phyloP scores from a whole-genome alignment of 2,113 vertebrate species.

The Chionis minor region DNA sequence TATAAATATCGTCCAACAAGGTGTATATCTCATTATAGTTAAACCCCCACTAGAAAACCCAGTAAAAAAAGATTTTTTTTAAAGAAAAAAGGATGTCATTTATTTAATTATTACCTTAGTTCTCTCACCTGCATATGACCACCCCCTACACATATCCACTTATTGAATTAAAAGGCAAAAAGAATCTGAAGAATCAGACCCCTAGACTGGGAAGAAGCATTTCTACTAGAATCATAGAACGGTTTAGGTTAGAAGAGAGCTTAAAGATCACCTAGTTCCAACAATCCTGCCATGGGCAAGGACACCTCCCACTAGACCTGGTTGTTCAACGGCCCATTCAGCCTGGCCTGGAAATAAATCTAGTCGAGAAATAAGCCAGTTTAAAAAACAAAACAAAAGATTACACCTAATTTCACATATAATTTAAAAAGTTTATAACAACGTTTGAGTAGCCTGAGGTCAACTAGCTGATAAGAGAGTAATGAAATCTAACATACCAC shows the following conservation, averaged over 20 bases:
- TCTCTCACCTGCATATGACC: background rate
- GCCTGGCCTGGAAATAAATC: too few relatives aligned
- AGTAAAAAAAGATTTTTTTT: background rate
- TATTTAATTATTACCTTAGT: background rate
- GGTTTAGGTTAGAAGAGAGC: too few relatives aligned
- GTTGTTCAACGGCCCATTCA: too few relatives aligned
- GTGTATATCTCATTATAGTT: background rate
- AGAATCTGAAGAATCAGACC: background rate
- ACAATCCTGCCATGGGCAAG: too few relatives aligned
- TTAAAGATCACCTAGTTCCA: too few relatives aligned
- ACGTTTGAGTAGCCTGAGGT: background rate
- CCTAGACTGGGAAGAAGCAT: background rate
- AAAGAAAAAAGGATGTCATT: background rate
- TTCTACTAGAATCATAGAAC: background rate
- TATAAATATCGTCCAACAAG: background rate
- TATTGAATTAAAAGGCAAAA: background rate
- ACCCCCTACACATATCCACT: accelerated
- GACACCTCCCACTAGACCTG: too few relatives aligned
- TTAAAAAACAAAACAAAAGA: background rate
- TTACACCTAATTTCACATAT: background rate
- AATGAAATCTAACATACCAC: background rate
- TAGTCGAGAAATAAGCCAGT: background rate
- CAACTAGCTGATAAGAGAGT: background rate
- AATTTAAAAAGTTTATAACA: background rate
- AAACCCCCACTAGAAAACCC: background rate